Base-by-base conservation (phyloP, 2,888 invertebrate genomes). In the Scaptodrosophila latifasciaeformis region DNA sequence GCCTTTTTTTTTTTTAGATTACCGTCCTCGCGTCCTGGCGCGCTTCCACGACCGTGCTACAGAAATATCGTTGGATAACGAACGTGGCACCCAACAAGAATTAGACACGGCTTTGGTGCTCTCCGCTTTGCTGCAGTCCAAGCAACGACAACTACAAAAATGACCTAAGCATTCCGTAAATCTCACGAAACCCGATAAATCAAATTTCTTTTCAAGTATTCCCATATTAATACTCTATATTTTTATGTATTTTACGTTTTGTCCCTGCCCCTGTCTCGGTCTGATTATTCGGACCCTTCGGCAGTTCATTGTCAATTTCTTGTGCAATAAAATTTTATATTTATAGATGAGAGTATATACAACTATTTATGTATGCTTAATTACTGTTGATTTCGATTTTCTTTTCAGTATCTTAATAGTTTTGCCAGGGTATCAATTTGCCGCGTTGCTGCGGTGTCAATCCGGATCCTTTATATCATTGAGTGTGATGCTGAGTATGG, bases 21-120 rank as follows among this genome's bases (percentile, higher is more conserved):
- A 97, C 82, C 90, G 98, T 72, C 92, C 96, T 0, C 94, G 95
- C 81, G 94, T 96, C 2, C 88, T 98, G 65, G 94, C 96, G 74
- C 91, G 93, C 70, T 97, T 98, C 82, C 93, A 93, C 44, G 90
- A 91, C 40, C 89, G 96, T 62, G 94, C 95, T 70, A 87, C 90
- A 10, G 94, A 96, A 83, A 91, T 98, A 30, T 92, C 91, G 79
- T 86, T 98, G 56, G 98, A 99, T 82, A 95, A 94, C 82, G 93
- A 95, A 80, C 92, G 91, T 65, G 93, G 96, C 0, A 92, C 94
- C 9, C 93, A 93, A 78, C 92, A 93, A 67, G 98, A 98, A 85
- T 84, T 97, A 68, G 97, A 98, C 81, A 97, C 95, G 2, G 96
- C 97, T 0, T 91, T 95, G 31, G 93, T 98, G 30, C 87, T 97